Base-by-base conservation (phyloP, 2,888 invertebrate genomes). In the Metellina segmentata region DNA sequence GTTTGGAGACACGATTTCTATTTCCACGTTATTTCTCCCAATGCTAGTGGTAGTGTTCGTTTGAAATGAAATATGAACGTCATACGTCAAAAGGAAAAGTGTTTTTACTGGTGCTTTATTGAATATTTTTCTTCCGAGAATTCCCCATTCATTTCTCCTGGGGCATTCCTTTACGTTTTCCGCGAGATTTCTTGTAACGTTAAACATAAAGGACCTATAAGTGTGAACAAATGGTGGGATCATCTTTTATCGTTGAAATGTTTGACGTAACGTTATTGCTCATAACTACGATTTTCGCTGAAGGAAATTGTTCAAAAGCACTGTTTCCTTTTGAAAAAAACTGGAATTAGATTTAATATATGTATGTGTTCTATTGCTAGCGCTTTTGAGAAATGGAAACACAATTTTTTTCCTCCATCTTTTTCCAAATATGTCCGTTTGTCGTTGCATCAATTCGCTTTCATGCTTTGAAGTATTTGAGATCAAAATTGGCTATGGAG, bases 41-140 rank as follows among this genome's bases (percentile, higher is more conserved):
- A 48, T n/a, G 75, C 48, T 79, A 6, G 34, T 34, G 34, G 75
- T 61, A 13, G 69, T 82, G 48, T 77, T 82, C 77, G 85, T 81
- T 71, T 81, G 48, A 52, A 69, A 90, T 79, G 75, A 86, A 86
- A 81, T 85, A 90, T 81, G 77, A 86, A 75, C 52, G 70, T 51
- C 70, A 74, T 86, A 86, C 85, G 85, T 90, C 85, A 90, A 81
- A 85, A 48, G 52, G 69, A n/a, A 61, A 90, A 90, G 49, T 53
- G 74, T 85, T 90, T 90, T 70, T 75, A 48, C 78, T 70, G 75
- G 61, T 51, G 9, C 79, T 90, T 90, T 86, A 90, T 90, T 90
- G 90, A 90, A 90, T 90, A 86, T 85, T 78, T 85, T 81, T 89
- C 49, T 86, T 78, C 61, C 81, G 61, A 49, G 61, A 79, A 34